Evolutionary conservation across 2,888 invertebrate genomes (phyloP).

Genomic region (Sphaeridia pumilis): DNA sequence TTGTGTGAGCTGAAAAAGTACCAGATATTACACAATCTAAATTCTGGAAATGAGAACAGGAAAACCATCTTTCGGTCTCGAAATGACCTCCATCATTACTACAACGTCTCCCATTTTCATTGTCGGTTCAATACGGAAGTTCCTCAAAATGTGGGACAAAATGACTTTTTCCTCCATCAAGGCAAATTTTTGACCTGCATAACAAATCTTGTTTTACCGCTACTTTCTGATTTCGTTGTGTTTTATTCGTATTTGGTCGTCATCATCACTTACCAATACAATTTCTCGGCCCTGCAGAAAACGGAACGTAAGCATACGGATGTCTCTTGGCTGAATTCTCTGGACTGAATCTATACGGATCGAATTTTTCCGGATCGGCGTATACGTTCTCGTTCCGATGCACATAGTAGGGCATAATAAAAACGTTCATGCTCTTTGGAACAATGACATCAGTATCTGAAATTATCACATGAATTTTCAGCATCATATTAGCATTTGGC

Average conservation of each 20-base stretch:
- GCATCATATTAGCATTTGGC: background rate
- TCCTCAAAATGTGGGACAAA: constrained; percentile 47
- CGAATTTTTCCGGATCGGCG: constrained; percentile 9
- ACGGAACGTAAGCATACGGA: constrained; percentile 16
- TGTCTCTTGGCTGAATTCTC: constrained; percentile 6
- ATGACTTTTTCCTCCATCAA: constrained; percentile 49
- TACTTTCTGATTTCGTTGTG: background rate
- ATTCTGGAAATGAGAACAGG: constrained; percentile 43
- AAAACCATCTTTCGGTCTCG: constrained; percentile 49
- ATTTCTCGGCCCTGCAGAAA: constrained; percentile 18
- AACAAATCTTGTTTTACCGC: no score
- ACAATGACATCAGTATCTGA: constrained; percentile 4
- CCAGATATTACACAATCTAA: no score
- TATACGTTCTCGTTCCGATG: constrained; percentile 8
- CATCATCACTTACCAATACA: constrained; percentile 13
- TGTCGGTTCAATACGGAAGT: constrained; percentile 46
- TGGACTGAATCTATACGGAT: constrained; percentile 12
- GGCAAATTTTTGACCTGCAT: constrained; percentile 49
- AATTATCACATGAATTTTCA: background rate
- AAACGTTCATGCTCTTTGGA: constrained; percentile 2
- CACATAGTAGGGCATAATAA: background rate
- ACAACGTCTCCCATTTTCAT: constrained; percentile 48
- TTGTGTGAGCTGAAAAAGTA: no score
- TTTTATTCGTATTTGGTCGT: background rate
- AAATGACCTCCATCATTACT: constrained; percentile 48